These are phyloP conservation scores for Harpalus rufipes DNA, from an alignment of 2,888 invertebrate species.

Conservation along the genomic window DNA sequence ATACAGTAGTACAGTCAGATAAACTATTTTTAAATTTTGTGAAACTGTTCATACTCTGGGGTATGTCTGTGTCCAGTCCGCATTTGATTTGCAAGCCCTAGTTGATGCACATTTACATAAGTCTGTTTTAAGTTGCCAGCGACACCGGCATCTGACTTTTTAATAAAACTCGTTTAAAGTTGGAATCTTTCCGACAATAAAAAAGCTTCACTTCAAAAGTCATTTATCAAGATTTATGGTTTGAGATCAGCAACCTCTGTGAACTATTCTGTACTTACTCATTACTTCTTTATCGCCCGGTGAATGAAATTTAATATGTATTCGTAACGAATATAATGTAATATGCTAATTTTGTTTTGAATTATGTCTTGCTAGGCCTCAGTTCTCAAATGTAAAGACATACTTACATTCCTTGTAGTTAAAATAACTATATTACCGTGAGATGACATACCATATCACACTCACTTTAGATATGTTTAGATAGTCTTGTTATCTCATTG, in stretches of 20 bases:
- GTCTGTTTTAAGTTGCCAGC: conserved; percentile 61
- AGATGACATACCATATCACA: too few species aligned
- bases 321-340: too few species aligned
- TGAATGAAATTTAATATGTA: too few species aligned
- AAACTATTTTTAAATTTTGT: not conserved
- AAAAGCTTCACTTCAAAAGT: conserved; percentile 63
- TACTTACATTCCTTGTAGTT: too few species aligned
- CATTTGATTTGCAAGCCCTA: conserved; percentile 43
- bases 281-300: too few species aligned
- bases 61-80: not conserved
- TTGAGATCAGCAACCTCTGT: not conserved
- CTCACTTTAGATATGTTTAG: too few species aligned
- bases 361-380: too few species aligned
- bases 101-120: conserved; percentile 61
- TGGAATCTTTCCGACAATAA: conserved; percentile 58
- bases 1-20: not conserved
- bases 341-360: too few species aligned
- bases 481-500: too few species aligned
- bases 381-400: too few species aligned
- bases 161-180: conserved; percentile 65
- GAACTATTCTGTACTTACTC: too few species aligned
- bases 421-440: too few species aligned
- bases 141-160: conserved; percentile 50
- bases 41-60: not conserved
- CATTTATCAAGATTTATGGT: conserved; percentile 64